These are phyloP conservation scores for Rattus rattus DNA, from an alignment of 2,113 vertebrate species.

Conservation along the genomic window DNA sequence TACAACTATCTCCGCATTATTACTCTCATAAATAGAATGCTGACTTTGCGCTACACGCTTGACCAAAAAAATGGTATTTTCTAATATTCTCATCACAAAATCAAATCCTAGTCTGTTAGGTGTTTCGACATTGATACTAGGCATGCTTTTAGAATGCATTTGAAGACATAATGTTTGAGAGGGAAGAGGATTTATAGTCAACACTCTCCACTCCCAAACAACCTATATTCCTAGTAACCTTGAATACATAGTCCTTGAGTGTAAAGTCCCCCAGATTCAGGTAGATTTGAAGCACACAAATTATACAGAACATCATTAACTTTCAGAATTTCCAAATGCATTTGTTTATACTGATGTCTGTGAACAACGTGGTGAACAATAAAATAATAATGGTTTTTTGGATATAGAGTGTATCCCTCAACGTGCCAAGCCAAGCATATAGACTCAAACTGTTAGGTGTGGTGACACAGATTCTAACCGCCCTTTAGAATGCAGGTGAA, in stretches of 20 bases:
- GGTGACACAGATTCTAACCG: not conserved
- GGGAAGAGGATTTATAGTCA: not conserved
- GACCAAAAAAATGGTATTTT: slow-evolving; percentile 48
- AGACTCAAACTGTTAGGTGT: not conserved
- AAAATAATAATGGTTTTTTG: not conserved
- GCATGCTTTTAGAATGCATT: not conserved
- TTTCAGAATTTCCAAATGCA: slow-evolving; percentile 35
- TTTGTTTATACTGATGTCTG: not conserved
- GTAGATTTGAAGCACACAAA: not conserved
- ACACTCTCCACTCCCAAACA: not conserved
- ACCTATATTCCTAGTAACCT: not conserved
- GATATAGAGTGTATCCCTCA: slow-evolving; percentile 2
- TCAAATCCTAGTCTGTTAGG: slow-evolving; percentile 28
- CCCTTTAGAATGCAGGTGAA: not conserved
- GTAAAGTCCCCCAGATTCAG: not conserved
- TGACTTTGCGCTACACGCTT: not conserved
- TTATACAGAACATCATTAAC: not conserved
- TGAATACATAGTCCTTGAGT: not conserved
- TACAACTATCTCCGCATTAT: not conserved
- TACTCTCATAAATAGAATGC: slow-evolving; percentile 16
- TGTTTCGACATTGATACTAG: slow-evolving; percentile 43
- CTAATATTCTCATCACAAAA: slow-evolving; percentile 46
- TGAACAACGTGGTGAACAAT: not conserved
- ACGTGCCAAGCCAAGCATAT: not conserved
- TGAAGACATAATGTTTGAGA: slow-evolving; percentile 29